Evolutionary conservation across 2,113 vertebrate species (phyloP).

Genomic region (Lepidothrix coronata): DNA sequence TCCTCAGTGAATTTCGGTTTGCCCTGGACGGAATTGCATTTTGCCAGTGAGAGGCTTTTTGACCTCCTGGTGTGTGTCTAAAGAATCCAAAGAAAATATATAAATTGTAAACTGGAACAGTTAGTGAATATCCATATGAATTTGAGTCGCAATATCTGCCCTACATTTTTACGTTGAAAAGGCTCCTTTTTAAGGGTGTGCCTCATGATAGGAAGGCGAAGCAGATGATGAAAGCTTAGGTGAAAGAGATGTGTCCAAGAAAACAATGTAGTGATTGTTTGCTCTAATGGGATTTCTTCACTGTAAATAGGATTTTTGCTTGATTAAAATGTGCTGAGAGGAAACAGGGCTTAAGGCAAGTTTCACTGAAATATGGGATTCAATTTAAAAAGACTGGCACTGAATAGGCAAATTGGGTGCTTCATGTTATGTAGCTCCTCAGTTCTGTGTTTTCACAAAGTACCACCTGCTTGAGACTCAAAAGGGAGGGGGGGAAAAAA

Average conservation of each 20-base stretch:
- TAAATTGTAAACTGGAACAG: not conserved
- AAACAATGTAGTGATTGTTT: not conserved
- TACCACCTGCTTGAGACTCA: slow-evolving; percentile 4
- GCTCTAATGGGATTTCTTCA: not conserved
- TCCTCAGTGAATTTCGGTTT: not conserved
- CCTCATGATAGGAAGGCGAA: not conserved
- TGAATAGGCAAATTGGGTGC: not conserved
- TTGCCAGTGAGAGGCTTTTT: not conserved
- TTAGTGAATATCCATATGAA: not conserved
- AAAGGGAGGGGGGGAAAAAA: rapidly evolving
- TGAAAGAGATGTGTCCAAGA: not conserved
- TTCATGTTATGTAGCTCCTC: not conserved
- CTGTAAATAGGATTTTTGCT: not conserved
- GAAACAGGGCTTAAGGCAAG: not conserved
- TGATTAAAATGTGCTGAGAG: slow-evolving; percentile 24
- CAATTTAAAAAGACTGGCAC: not conserved
- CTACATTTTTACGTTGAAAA: not conserved
- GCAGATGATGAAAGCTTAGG: not conserved
- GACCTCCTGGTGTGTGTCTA: not conserved
- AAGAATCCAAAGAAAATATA: not conserved
- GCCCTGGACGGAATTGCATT: not conserved
- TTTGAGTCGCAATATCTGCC: not conserved
- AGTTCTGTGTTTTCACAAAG: slow-evolving; percentile 32
- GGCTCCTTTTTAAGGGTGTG: not conserved
- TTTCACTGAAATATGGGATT: not conserved